Evolutionary conservation across 1,140 invertebrate species (phyloP), one percentile per base, ranked within the genome.

Genomic region (Neuroterus valhalla): DNA sequence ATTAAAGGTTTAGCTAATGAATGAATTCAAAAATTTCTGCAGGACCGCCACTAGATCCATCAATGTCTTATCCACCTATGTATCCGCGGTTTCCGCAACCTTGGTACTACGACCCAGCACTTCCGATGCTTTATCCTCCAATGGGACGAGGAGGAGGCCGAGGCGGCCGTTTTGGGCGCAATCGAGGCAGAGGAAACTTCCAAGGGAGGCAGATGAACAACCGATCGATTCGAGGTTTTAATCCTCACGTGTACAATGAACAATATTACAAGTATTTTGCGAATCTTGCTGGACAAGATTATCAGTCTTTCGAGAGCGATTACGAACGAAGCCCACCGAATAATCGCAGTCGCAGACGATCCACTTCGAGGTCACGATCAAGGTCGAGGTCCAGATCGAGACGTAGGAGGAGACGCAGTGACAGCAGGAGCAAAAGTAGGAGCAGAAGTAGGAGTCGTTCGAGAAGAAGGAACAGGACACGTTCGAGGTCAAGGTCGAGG

Each of bases 241-340:
- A 86, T 77, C 84, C 86, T 2, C 86, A 85, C 52, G 71, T 88
- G n/a, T 86, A 87, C 72, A 88, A 90, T 71, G 85, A 90, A 48
- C 86, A 89, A 69, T 90, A 89, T 70, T 89, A 90, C 71, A 87
- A 89, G 68, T 90, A 90, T 38, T 90, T 90, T 62, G 88, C 88
- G 1, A 89, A 85, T 78, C 76, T 89, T 10, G 85, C 86, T 14
- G 86, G 87, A 4, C 86, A 88, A 68, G 86, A 88, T 71, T 85
- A 86, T 77, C 79, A 80, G 46, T 74, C 77, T 67, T 89, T 83
- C 38, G 84, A 87, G 12, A 82, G 73, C 45, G 87, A 84, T 78
- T 85, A 81, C 31, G 81, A 84, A 77, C 90, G 89, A 77, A 90
- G 90, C 2, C 90, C 89, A 21, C 90, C 88, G 6, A 81, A 89